Conservation (phyloP, 2,113 vertebrate genomes). For the Pycnonotus jocosus region DNA sequence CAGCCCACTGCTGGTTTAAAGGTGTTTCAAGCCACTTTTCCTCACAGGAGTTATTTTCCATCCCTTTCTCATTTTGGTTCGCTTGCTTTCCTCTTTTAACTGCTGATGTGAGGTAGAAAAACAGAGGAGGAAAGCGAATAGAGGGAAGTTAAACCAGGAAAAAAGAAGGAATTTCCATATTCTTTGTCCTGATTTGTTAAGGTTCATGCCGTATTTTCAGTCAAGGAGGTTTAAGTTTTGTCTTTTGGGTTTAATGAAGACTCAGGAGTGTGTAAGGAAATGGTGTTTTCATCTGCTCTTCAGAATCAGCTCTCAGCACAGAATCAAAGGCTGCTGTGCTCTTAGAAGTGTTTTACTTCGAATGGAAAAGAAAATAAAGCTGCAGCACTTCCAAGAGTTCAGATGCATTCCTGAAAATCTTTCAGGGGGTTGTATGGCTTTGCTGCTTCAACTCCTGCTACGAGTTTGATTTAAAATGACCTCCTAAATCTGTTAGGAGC, state of each 20-base stretch:
- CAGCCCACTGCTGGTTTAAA: neutral
- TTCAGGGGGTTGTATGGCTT: slow-evolving; percentile 17
- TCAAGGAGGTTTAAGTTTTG: neutral
- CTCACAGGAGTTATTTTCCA: neutral
- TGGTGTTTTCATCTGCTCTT: slow-evolving; percentile 19
- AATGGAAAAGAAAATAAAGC: slow-evolving; percentile 56
- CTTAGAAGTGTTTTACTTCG: slow-evolving; percentile 9
- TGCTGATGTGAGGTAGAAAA: neutral
- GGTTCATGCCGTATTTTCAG: neutral
- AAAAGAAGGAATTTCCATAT: neutral
- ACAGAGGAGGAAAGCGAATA: neutral
- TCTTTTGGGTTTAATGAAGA: neutral
- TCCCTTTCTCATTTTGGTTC: neutral
- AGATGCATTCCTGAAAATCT: slow-evolving; percentile 43
- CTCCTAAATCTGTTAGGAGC: slow-evolving; percentile 33
- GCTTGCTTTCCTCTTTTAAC: neutral
- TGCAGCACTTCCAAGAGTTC: neutral
- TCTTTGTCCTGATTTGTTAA: slow-evolving; percentile 19
- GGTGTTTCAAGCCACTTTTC: neutral
- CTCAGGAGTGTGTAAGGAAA: slow-evolving; percentile 17
- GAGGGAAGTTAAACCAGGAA: neutral
- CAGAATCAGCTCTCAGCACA: slow-evolving; percentile 3
- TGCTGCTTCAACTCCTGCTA: neutral
- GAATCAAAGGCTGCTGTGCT: slow-evolving; percentile 9
- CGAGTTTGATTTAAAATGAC: slow-evolving; percentile 29